Conservation (phyloP, 1,140 invertebrate genomes). For the Notospermus geniculatus region DNA sequence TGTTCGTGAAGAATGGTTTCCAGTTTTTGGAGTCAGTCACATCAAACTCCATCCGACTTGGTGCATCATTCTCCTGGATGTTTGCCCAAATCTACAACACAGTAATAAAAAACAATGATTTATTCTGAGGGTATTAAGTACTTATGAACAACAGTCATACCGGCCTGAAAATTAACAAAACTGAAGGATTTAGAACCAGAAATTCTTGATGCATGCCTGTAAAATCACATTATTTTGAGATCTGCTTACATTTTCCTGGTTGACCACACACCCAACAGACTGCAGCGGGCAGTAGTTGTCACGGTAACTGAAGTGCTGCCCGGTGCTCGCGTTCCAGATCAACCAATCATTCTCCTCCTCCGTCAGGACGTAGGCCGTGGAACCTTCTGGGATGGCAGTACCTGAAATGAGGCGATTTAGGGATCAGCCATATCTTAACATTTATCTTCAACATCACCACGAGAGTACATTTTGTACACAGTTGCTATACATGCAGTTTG, state of each 20-base stretch:
- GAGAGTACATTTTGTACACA: too few relatives aligned
- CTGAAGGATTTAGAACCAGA: too few relatives aligned
- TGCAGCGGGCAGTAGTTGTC: slow-evolving; percentile 71
- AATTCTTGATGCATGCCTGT: too few relatives aligned
- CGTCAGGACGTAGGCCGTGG: slow-evolving; percentile 71
- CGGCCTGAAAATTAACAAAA: too few relatives aligned
- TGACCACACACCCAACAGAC: slow-evolving; percentile 64
- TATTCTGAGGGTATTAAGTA: not conserved
- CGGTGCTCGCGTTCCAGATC: slow-evolving; percentile 72
- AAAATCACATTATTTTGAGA: not conserved
- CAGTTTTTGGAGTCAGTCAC: slow-evolving; percentile 66
- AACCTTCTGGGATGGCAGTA: slow-evolving; percentile 68
- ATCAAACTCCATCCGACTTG: slow-evolving; percentile 69
- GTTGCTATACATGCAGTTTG: too few relatives aligned
- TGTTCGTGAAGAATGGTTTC: slow-evolving; percentile 61
- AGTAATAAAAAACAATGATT: not conserved
- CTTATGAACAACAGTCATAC: too few relatives aligned
- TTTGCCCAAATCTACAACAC: slow-evolving; percentile 70
- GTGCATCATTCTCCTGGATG: slow-evolving; percentile 68
- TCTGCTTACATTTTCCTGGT: slow-evolving; percentile 61
- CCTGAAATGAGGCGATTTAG: too few relatives aligned
- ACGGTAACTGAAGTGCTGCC: slow-evolving; percentile 64
- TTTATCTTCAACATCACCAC: too few relatives aligned
- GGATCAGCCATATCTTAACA: too few relatives aligned
- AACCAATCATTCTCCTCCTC: slow-evolving; percentile 56